Base-by-base conservation (phyloP, 2,113 vertebrate genomes). In the Acanthochromis polyacanthus region DNA sequence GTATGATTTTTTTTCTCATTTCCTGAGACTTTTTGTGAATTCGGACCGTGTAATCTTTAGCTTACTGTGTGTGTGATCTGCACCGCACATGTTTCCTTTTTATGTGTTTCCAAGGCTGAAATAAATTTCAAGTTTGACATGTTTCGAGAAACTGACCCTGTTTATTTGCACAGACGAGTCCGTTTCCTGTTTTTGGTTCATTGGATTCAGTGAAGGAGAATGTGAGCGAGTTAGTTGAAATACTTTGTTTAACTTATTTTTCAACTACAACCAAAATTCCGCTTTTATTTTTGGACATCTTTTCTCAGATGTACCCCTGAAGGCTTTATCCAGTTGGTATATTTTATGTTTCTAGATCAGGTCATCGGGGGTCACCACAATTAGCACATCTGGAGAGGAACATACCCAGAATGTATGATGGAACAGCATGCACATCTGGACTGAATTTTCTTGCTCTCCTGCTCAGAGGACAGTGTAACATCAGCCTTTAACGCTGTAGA, bases 401-500 rank as follows among this genome's bases (percentile, higher is more conserved):
- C 52, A 75, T 46, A 51, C 62, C 79, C 20, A 16, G 36, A 70
- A 64, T 25, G 11, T 50, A 43, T 22, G 66, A 73, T 82, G 56
- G 66, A 70, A 65, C 62, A 79, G 70, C 55, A 30, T 50, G 30
- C 40, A 72, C 75, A 83, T 66, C 78, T 88, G 81, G 68, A 78
- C 22, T 9, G 7, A 46, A 82, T 75, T 65, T 61, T 53, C 52
- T 2, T 10, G 7, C 51, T 65, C 55, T 80, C 48, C 61, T 45
- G 36, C 63, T 32, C 45, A 60, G 46, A 81, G 38, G n/a, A 38
- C 36, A 23, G 16, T 23, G 23, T 43, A 19, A 14, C 12, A 43
- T 43, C 40, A 15, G 40, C 4, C 2, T 53, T 61, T 38, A 61
- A 71, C 3, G n/a, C 46, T 4, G 3, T 15, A 43, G 45, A 7